Base-by-base conservation (phyloP, 2,797 vertebrate species). In the Darevskia nairensis region DNA sequence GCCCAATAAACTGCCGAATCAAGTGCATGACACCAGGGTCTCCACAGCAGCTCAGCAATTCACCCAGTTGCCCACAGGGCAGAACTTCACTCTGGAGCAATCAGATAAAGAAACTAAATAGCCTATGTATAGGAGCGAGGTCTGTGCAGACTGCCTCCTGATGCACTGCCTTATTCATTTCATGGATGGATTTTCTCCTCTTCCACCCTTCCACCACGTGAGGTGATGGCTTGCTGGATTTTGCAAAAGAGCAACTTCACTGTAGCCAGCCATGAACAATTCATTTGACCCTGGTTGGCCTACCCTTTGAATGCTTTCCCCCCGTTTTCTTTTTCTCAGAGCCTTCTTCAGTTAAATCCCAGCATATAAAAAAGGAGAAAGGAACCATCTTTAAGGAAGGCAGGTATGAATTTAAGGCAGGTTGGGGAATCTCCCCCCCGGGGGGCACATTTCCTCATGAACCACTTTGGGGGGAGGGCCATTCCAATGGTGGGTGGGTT, bases 331-430 rank as follows among this genome's bases (percentile, higher is more conserved):
- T 9, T 29, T 50, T 90, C 89, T 92, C 75, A 10, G 61, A 80
- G 84, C 84, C 92, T 92, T 94, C 81, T 90, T 92, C 93, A 86
- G 83, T 89, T 91, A 90, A 77, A 93, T 39, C 55, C 66, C 66
- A 50, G 74, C 71, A 72, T 64, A 64, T 23, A 7, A 6, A n/a
- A 35, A 72, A 11, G 77, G 2, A 25, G 25, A 29, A 79, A 46
- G 6, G 59, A 3, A n/a, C 78, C 78, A 61, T 80, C 50, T 59
- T 59, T n/a, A 80, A 64, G 61, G 61, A 21, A 72, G 13, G n/a
- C 15, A 17, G n/a, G 29, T 72, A n/a, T 19, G 71, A 32, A 35
- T 72, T n/a, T n/a, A n/a, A 71, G 29, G 68, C 5, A 55, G 3
- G n/a, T 55, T 55, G 50, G 50, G 3, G 50, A 55, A 55, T 15